Conservation (phyloP, 2,888 invertebrate species). For the Epistrophe eligans region DNA sequence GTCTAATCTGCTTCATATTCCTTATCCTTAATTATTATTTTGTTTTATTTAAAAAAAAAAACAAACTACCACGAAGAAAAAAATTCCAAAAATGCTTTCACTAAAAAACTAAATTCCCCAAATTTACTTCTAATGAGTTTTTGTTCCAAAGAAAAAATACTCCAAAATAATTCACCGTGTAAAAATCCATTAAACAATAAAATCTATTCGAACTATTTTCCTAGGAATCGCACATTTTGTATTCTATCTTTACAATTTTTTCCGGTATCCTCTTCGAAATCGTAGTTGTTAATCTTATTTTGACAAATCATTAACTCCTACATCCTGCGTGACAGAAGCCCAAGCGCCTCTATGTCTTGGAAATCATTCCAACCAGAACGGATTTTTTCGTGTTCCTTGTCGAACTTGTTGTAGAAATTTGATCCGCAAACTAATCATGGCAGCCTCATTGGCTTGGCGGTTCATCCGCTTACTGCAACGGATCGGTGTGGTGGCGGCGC, state of each 20-base stretch:
- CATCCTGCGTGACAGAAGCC: constrained; percentile 65
- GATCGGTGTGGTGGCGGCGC: not conserved
- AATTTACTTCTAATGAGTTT: constrained; percentile 19
- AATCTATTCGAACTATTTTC: constrained; percentile 50
- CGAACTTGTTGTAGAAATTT: constrained; percentile 49
- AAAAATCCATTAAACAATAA: constrained; percentile 67
- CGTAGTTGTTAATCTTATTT: constrained; percentile 75
- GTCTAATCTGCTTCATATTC: not conserved
- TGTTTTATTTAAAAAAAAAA: not conserved
- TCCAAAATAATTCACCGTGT: constrained; percentile 57
- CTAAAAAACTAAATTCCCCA: constrained; percentile 15
- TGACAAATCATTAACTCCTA: constrained; percentile 77
- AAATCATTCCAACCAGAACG: constrained; percentile 65
- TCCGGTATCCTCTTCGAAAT: constrained; percentile 51
- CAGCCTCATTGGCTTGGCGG: constrained; percentile 52
- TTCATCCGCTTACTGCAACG: not conserved
- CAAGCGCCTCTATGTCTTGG: constrained; percentile 68
- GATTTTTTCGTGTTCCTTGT: constrained; percentile 57
- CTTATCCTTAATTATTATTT: not conserved
- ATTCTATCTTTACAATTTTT: constrained; percentile 34
- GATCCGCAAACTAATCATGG: constrained; percentile 69
- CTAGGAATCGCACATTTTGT: constrained; percentile 34
- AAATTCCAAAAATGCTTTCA: constrained; percentile 15
- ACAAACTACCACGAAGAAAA: not conserved
- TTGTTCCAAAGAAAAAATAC: constrained; percentile 20